A percentile compares a stretch with the other conserved stretches of the same genome.
Evolutionary conservation across 2,797 vertebrate species (phyloP).

Genomic region (Meda fulgida): DNA sequence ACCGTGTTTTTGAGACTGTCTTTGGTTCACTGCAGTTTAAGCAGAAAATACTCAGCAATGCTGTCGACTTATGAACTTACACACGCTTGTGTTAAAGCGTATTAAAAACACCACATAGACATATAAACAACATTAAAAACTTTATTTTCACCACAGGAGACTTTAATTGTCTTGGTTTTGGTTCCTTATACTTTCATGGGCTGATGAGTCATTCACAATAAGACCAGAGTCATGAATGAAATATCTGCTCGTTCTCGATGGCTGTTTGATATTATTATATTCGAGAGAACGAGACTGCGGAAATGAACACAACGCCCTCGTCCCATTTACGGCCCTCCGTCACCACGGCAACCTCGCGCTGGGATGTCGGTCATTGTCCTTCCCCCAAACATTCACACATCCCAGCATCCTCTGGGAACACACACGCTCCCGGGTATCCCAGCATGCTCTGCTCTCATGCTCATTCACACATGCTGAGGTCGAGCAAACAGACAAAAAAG

Average conservation of each 20-base stretch:
- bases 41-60: too few relatives aligned
- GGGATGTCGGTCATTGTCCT: constrained; percentile 36
- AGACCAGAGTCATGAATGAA: not conserved
- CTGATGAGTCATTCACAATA: constrained; percentile 32
- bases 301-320: not conserved
- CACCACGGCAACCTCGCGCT: constrained; percentile 46
- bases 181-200: too few relatives aligned
- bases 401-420: not conserved
- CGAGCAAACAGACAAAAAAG: too few relatives aligned
- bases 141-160: too few relatives aligned
- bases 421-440: not conserved
- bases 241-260: not conserved
- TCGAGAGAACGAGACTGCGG: not conserved
- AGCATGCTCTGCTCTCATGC: not conserved
- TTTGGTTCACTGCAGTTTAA: too few relatives aligned
- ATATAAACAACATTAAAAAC: too few relatives aligned
- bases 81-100: too few relatives aligned
- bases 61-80: too few relatives aligned
- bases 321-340: constrained; percentile 28
- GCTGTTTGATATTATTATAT: not conserved
- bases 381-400: constrained; percentile 25
- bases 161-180: too few relatives aligned
- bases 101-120: too few relatives aligned
- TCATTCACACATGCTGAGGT: too few relatives aligned
- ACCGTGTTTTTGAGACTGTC: too few relatives aligned